Base-by-base conservation (phyloP, 92 coral and sea anemone genomes). In the Pocillopora meandrina region DNA sequence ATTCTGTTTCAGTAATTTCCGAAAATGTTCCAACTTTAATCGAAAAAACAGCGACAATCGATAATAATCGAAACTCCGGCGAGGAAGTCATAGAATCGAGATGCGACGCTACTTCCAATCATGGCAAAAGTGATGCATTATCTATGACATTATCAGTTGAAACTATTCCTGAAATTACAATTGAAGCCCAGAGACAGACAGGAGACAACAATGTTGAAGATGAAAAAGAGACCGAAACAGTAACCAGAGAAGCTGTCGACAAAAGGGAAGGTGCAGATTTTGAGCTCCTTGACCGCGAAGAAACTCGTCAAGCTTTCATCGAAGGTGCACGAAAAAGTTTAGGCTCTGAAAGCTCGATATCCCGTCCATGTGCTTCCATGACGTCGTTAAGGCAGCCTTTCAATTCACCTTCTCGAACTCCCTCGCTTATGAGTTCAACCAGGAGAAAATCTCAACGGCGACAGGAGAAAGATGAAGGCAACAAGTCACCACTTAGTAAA, bases 231-330 rank as follows among this genome's bases (percentile, higher is more conserved):
- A 67, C 56, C 26, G 58, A 81, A 35, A n/a, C 57, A 33, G 47
- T 15, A 36, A 20, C 23, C 42, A 20, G 62, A 49, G 17, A 71
- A 57, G 42, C 12, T 16, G 36, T 1, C 1, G 72, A 84, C 12
- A 1, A 72, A 65, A 61, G 59, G 13, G 82, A 61, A 62, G 26
- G 52, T 42, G 52, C 76, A 20, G 87, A 82, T 3, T 94, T 92
- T 63, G 98, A 94, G 71, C 80, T 92, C 17, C 92, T 92, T 33
- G 91, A 85, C 68, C 89, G 92, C 62, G 89, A 84, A 19, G 88
- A 90, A 71, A 65, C 87, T 56, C 76, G 89, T n/a, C 71, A 76
- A 71, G 85, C 94, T 58, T 85, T 82, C 23, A 72, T 94, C 61
- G 91, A 90, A 49, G 95, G 87, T 13, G 86, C 78, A 2, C 77